phyloP scores from a whole-genome alignment of 1,140 invertebrate species.

The Arctopsyche grandis region DNA sequence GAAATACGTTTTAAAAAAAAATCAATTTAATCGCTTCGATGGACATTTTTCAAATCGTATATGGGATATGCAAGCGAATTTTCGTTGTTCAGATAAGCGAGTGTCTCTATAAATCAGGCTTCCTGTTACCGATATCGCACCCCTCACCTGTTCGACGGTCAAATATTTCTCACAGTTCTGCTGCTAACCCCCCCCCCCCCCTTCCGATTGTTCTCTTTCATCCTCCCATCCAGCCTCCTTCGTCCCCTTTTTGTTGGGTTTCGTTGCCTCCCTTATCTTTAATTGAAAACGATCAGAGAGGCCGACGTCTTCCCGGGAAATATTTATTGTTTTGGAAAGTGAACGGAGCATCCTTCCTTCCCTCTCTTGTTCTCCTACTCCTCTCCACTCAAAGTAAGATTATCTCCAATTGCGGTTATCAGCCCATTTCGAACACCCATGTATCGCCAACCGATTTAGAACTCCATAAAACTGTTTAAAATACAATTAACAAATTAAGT shows the following conservation, averaged over 20 bases:
- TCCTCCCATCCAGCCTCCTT: not conserved
- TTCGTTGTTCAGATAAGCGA: too few species aligned
- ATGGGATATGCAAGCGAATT: too few species aligned
- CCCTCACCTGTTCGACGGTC: not conserved
- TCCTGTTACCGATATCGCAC: not conserved
- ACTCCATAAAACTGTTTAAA: too few species aligned
- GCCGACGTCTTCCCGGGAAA: slow-evolving; percentile 12
- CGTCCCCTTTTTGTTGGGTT: not conserved
- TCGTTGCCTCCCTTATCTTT: slow-evolving; percentile 33
- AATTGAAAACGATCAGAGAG: slow-evolving; percentile 38
- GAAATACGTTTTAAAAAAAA: too few species aligned
- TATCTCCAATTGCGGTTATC: not conserved
- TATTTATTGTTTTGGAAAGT: slow-evolving; percentile 31
- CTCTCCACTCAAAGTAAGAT: not conserved
- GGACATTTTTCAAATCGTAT: too few species aligned
- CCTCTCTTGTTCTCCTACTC: not conserved
- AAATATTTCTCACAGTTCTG: not conserved
- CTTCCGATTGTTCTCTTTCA: not conserved
- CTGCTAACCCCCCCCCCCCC: not conserved
- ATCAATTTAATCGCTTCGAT: too few species aligned
- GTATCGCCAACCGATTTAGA: too few species aligned
- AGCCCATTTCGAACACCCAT: too few species aligned
- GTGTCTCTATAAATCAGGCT: not conserved
- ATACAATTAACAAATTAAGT: too few species aligned
- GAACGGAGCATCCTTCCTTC: not conserved